Base-by-base conservation (phyloP, 2,113 vertebrate genomes). In the Oreochromis aureus region DNA sequence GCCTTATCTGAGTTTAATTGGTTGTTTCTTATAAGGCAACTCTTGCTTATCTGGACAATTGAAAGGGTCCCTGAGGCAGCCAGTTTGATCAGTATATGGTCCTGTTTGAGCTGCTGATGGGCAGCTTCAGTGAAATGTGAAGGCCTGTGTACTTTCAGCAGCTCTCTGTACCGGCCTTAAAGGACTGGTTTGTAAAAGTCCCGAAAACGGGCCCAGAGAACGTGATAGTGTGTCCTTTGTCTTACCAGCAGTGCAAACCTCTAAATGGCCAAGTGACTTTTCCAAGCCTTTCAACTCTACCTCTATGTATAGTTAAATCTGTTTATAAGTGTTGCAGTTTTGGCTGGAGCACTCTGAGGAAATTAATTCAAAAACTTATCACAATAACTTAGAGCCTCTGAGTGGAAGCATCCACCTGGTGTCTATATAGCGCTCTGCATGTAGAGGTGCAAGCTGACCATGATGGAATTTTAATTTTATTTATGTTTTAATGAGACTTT, bases 131-230 rank as follows among this genome's bases (percentile, higher is more conserved):
- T 71, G 36, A 27, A 16, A 24, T 46, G 66, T 27, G 7, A 71
- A 71, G 7, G 12, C n/a, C n/a, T 6, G 39, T 24, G 7, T 71
- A 41, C 11, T 44, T 24, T 44, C 66, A 71, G 36, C 36, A 71
- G 66, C n/a, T 44, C 36, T 41, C 36, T 71, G 3, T 1, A 16
- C 66, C 7, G 2, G 19, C 36, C 66, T 63, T 36, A 63, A 63
- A 19, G 10, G 59, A 63, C 2, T 34, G 59, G 18, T 34, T 63
- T 11, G 18, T 36, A 36, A 63, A 63, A 63, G 3, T 61, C 58
- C 30, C 0, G 1, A 61, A 19, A 61, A 19, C 16, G 0, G 16
- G 30, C 58, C 5, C 58, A 61, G 58, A 11, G 2, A 61, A 16
- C 2, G 2, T 61, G 9, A 61, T 61, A 61, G 58, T 61, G 16